Evolutionary conservation across 2,797 vertebrate genomes (phyloP), one percentile per base, ranked within the genome.

Genomic region (Lagocephalus sceleratus): DNA sequence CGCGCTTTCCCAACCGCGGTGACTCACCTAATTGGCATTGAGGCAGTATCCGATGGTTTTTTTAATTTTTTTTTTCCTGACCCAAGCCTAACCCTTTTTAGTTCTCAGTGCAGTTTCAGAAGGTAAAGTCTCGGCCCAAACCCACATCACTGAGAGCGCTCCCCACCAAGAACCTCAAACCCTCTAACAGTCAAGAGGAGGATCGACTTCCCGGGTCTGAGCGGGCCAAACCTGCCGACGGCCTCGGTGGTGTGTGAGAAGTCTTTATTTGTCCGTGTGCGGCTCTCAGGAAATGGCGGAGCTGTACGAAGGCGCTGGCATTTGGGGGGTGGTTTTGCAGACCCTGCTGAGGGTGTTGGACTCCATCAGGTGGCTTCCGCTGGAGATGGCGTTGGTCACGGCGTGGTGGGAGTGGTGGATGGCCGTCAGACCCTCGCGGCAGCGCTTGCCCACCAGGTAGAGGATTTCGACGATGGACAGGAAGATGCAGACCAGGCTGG

Each of bases 391-490:
- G 47, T 73, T 53, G 54, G 71, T 74, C n/a, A 32, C 10, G 19
- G 2, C 0, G 7, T 69, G 77, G 44, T 8, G 76, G 12, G 84
- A 60, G n/a, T 60, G 41, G 3, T 66, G 74, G 6, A 48, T 0
- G 0, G 3, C 3, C 0, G 2, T 16, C 14, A 84, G 0, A 8
- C 66, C 76, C 73, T 95, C 92, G 0, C n/a, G 57, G 65, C 89
- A 93, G 45, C 91, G 90, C 68, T 97, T 97, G 16, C 86, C 81
- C 1, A 95, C 39, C 60, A 97, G 78, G 82, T 97, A 97, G 42
- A 86, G 0, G 20, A 92, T 88, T 81, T 97, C 95, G 0, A 90
- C 53, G 1, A 94, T 9, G 16, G 92, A 94, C 22, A 96, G 92
- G 19, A 94, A 42, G 61, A 94, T 90, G 73, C 95, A 97, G 25